Percentiles rank a stretch among this genome's conserved stretches.
These are phyloP conservation scores for Tragelaphus imberbis DNA, from an alignment of 2,113 vertebrate species.

Conservation along the genomic window DNA sequence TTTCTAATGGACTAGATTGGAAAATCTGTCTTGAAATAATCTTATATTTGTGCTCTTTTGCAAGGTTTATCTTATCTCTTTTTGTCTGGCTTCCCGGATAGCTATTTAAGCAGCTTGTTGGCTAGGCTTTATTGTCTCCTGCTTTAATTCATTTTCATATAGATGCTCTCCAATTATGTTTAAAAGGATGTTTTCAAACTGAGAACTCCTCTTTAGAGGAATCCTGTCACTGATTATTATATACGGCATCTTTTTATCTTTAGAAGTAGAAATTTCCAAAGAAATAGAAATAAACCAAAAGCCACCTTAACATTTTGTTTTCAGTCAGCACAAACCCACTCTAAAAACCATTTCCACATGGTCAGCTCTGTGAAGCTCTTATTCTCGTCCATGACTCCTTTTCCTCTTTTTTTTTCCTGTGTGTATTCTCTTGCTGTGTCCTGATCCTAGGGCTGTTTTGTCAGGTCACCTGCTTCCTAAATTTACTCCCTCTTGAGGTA, in stretches of 20 bases:
- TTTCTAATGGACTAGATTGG: background rate
- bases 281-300: constrained; percentile 36
- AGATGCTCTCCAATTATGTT: background rate
- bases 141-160: constrained; percentile 29
- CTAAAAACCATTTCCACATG: background rate
- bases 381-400: constrained; percentile 12
- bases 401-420: too few relatives aligned
- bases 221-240: background rate
- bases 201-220: background rate
- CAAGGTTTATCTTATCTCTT: constrained; percentile 23
- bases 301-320: background rate
- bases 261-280: too few relatives aligned
- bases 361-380: background rate
- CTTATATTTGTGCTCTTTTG: background rate
- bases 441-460: background rate
- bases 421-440: background rate
- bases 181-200: constrained; percentile 4
- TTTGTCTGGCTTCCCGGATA: background rate
- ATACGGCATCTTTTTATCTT: background rate
- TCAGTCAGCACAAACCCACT: constrained; percentile 10
- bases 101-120: constrained; percentile 14
- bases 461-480: constrained; percentile 30
- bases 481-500: constrained; percentile 14
- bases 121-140: background rate
- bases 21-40: background rate